phyloP scores from a whole-genome alignment of 2,113 vertebrate species.

The Hyperopisus bebe region DNA sequence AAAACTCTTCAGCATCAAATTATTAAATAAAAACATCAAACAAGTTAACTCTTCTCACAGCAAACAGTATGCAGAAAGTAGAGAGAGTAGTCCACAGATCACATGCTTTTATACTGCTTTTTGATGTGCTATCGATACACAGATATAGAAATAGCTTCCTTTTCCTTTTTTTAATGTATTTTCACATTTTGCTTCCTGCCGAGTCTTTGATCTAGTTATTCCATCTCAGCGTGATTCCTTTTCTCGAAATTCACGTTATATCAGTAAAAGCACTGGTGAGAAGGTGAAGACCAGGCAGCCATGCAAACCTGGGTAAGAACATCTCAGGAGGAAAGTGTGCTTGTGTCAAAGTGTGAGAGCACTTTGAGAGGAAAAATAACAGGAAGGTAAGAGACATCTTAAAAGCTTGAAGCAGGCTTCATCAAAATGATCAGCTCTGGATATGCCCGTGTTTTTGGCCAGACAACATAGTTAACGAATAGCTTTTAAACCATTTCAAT shows the following conservation, averaged over 20 bases:
- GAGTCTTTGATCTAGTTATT: constrained; percentile 1
- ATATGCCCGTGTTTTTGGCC: background rate
- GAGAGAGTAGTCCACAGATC: background rate
- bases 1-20: background rate
- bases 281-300: background rate
- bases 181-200: background rate
- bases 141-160: background rate
- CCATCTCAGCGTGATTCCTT: background rate
- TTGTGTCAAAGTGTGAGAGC: background rate
- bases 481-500: background rate
- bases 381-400: background rate
- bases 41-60: background rate
- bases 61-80: background rate
- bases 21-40: background rate
- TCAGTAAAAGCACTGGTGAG: background rate
- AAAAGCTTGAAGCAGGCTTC: background rate
- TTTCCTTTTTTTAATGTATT: background rate
- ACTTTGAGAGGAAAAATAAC: background rate
- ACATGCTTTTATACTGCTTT: background rate
- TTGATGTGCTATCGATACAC: background rate
- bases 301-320: background rate
- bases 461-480: background rate
- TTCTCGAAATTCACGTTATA: background rate
- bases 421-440: background rate
- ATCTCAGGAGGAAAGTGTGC: background rate